A percentile compares a stretch with the other conserved stretches of the same genome.
Conservation (phyloP, 2,797 vertebrate species). For the Spea hammondii region DNA sequence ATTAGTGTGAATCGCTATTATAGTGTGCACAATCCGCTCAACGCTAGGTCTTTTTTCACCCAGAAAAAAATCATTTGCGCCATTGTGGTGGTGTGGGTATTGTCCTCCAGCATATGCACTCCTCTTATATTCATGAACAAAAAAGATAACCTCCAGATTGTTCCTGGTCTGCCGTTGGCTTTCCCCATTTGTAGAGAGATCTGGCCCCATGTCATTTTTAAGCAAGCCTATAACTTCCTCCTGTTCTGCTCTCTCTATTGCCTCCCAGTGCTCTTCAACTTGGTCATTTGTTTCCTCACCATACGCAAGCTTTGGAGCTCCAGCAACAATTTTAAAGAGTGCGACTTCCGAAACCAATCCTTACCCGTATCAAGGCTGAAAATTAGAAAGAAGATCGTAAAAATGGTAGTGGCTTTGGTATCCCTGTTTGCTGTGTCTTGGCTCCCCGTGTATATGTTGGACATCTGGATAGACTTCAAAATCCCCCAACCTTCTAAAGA, state of each 20-base stretch:
- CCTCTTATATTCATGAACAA: conserved; percentile 87
- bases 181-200: conserved; percentile 84
- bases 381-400: conserved; percentile 83
- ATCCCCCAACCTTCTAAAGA: conserved; percentile 67
- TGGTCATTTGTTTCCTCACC: conserved; percentile 85
- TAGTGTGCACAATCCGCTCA: conserved; percentile 82
- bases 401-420: conserved; percentile 87
- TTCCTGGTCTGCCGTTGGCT: conserved; percentile 69
- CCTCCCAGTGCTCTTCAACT: conserved; percentile 86
- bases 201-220: conserved; percentile 83
- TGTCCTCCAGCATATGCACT: conserved; percentile 82
- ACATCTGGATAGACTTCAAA: conserved; percentile 83
- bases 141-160: conserved; percentile 74
- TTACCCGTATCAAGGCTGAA: conserved; percentile 81
- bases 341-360: conserved; percentile 72
- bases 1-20: conserved; percentile 89
- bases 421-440: conserved; percentile 83
- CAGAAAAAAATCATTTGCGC: conserved; percentile 76
- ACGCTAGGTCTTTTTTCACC: conserved; percentile 85
- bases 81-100: conserved; percentile 78
- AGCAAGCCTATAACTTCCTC: conserved; percentile 85
- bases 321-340: conserved; percentile 65
- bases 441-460: conserved; percentile 83
- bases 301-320: conserved; percentile 78
- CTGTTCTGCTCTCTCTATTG: conserved; percentile 90